phyloP scores from a whole-genome alignment of 2,888 invertebrate genomes.

The Morpho deidamia region DNA sequence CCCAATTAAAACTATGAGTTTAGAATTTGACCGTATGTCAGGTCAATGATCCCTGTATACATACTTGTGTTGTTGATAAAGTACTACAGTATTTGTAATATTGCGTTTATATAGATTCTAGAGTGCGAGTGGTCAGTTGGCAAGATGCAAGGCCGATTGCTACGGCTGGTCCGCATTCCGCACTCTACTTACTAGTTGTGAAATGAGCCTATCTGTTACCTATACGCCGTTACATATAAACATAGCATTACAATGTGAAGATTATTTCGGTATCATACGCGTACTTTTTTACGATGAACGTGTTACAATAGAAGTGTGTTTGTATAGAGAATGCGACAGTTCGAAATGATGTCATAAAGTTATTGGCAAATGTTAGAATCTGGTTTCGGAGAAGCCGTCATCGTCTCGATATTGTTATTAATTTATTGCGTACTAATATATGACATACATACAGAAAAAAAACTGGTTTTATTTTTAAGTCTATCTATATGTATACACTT shows the following conservation, averaged over 20 bases:
- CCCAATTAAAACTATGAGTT: slow-evolving; percentile 23
- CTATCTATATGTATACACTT: too few species aligned
- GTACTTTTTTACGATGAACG: too few species aligned
- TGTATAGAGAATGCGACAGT: too few species aligned
- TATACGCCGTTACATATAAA: slow-evolving; percentile 42
- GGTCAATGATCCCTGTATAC: slow-evolving; percentile 24
- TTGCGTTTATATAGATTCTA: slow-evolving; percentile 26
- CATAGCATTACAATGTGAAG: slow-evolving; percentile 11
- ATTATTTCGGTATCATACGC: neutral
- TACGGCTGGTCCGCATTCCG: slow-evolving; percentile 63
- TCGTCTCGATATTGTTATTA: too few species aligned
- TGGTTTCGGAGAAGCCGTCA: too few species aligned
- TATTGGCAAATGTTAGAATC: too few species aligned
- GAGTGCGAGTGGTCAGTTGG: slow-evolving; percentile 65
- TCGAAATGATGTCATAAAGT: too few species aligned
- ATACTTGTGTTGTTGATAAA: slow-evolving; percentile 19
- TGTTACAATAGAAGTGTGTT: too few species aligned
- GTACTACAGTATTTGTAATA: slow-evolving; percentile 17
- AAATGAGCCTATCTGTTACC: slow-evolving; percentile 62
- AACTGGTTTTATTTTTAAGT: too few species aligned
- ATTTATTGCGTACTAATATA: too few species aligned
- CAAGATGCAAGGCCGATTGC: slow-evolving; percentile 69
- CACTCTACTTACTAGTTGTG: slow-evolving; percentile 60
- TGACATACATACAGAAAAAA: too few species aligned
- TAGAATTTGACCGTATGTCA: slow-evolving; percentile 23